Conservation (phyloP, 2,888 invertebrate species). For the Drosophila mimica region DNA sequence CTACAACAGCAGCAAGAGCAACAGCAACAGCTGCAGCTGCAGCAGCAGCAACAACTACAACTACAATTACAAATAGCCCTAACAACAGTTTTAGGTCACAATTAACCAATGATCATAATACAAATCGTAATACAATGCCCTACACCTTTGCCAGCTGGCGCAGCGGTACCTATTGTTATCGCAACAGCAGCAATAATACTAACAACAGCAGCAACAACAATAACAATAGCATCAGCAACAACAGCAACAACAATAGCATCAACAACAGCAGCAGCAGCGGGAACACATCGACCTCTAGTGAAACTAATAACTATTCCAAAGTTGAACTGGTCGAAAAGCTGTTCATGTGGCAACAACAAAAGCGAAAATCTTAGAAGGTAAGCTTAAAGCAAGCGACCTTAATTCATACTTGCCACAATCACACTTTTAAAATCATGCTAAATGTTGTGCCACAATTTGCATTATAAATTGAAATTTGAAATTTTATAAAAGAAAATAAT, state of each 20-base stretch:
- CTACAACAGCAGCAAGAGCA: slow-evolving; percentile 35
- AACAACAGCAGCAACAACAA: slow-evolving; percentile 26
- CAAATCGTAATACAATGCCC: slow-evolving; percentile 56
- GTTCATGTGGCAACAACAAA: slow-evolving; percentile 73
- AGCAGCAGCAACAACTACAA: slow-evolving; percentile 35
- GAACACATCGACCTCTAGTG: slow-evolving; percentile 36
- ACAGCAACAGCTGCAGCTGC: slow-evolving; percentile 45
- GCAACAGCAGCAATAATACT: slow-evolving; percentile 49
- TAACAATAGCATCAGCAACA: slow-evolving; percentile 25
- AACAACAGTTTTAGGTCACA: slow-evolving; percentile 56
- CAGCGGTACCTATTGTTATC: slow-evolving; percentile 71
- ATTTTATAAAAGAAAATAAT: background rate
- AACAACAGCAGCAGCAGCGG: slow-evolving; percentile 26
- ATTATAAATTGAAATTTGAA: background rate
- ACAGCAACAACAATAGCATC: slow-evolving; percentile 22
- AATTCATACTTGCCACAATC: background rate
- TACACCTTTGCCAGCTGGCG: slow-evolving; percentile 75
- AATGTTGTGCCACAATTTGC: slow-evolving; percentile 12
- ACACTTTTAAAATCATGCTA: background rate
- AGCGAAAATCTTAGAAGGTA: slow-evolving; percentile 70
- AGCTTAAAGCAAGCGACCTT: slow-evolving; percentile 25
- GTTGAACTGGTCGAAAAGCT: slow-evolving; percentile 72
- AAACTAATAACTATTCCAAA: slow-evolving; percentile 66
- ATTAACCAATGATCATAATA: slow-evolving; percentile 56
- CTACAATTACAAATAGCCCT: slow-evolving; percentile 50